Percentiles rank a stretch among this genome's conserved stretches.
Evolutionary conservation across 2,113 vertebrate genomes (phyloP).

Genomic region (Ailurus styani): DNA sequence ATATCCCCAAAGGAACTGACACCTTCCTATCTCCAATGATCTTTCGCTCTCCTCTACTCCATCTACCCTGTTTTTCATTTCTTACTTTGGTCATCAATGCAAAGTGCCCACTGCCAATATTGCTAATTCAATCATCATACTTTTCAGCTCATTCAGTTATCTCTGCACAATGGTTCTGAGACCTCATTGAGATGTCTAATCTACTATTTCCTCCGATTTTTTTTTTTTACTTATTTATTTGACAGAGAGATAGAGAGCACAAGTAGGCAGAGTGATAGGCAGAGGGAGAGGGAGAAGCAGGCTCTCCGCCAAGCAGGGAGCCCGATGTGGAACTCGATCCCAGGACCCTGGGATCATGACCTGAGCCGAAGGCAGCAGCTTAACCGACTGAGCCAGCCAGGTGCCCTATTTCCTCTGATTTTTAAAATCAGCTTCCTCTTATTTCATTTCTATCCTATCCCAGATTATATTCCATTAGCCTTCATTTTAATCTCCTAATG

Average conservation of each 20-base stretch:
- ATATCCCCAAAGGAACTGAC: not conserved
- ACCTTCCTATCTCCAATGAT: not conserved
- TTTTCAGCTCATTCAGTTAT: not conserved
- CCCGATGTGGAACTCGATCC: too few species aligned
- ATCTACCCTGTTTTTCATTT: not conserved
- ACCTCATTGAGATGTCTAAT: not conserved
- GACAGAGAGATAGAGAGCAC: too few species aligned
- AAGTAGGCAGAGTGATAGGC: too few species aligned
- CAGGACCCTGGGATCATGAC: too few species aligned
- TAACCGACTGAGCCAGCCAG: too few species aligned
- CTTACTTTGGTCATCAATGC: not conserved
- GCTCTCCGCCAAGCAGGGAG: too few species aligned
- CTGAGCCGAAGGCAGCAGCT: too few species aligned
- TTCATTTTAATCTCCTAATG: not conserved
- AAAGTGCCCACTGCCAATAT: not conserved
- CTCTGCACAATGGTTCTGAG: not conserved
- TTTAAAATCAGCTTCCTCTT: not conserved
- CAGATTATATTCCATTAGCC: not conserved
- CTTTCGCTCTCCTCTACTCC: not conserved
- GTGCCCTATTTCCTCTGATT: not conserved
- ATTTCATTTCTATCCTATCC: not conserved
- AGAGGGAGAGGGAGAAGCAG: too few species aligned
- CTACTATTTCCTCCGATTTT: not conserved
- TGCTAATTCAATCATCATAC: not conserved
- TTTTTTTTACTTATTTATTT: too few species aligned